Evolutionary conservation across 1,140 invertebrate species (phyloP).

Genomic region (Bathynomus jamesi): DNA sequence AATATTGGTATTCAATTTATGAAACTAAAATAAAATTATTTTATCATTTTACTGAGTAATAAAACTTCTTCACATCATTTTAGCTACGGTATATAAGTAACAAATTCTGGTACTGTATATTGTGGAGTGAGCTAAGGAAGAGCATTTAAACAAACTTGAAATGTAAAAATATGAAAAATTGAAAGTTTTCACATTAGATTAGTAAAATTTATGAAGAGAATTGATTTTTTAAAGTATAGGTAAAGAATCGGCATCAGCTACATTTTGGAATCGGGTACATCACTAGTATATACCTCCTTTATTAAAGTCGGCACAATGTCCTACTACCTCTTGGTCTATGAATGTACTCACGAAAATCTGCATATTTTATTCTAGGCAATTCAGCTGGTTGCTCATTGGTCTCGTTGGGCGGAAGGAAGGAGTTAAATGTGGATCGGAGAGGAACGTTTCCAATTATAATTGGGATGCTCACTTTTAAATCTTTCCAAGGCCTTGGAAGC

Average conservation of each 20-base stretch:
- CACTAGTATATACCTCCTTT: not conserved
- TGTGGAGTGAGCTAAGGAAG: too few species aligned
- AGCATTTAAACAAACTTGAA: too few species aligned
- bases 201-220: too few species aligned
- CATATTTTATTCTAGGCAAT: conserved; percentile 31
- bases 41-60: too few species aligned
- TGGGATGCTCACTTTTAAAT: conserved; percentile 38
- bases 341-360: conserved; percentile 36
- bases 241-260: not conserved
- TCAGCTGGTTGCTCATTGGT: not conserved
- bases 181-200: too few species aligned
- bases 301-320: not conserved
- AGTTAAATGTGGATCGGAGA: conserved; percentile 29
- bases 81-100: too few species aligned
- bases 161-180: too few species aligned
- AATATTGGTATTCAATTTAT: too few species aligned
- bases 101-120: too few species aligned
- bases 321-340: not conserved
- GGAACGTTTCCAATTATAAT: conserved; percentile 39
- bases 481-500: conserved; percentile 32
- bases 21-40: too few species aligned
- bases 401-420: conserved; percentile 25
- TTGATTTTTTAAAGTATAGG: too few species aligned
- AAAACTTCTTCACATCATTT: too few species aligned
- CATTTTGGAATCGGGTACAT: not conserved